A percentile compares a stretch with the other conserved stretches of the same genome.
Evolutionary conservation across 2,113 vertebrate species (phyloP).

Genomic region (Chroicocephalus ridibundus): DNA sequence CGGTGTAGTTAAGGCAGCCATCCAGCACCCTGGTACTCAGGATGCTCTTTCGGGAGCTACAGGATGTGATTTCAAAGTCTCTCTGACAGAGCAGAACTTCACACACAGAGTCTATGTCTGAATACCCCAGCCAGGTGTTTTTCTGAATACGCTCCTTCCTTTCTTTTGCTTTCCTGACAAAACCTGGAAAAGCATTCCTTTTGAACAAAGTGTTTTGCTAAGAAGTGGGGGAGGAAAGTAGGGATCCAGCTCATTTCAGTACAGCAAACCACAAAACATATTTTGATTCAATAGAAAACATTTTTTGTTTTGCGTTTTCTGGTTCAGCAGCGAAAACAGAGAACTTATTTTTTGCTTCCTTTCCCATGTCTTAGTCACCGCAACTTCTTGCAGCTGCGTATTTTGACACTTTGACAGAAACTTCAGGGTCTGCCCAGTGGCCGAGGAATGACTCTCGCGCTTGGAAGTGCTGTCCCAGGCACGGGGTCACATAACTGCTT

Average conservation of each 20-base stretch:
- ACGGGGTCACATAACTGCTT: not conserved
- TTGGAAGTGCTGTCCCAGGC: not conserved
- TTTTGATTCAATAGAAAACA: not conserved
- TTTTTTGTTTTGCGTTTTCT: not conserved
- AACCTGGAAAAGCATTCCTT: not conserved
- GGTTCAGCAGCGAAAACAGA: not conserved
- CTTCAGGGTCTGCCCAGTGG: not conserved
- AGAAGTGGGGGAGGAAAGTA: not conserved
- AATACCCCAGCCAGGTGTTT: not conserved
- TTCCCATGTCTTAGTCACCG: not conserved
- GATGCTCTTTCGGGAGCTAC: not conserved
- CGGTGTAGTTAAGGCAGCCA: not conserved
- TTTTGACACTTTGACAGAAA: constrained; percentile 40
- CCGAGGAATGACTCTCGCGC: not conserved
- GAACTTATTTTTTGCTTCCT: not conserved
- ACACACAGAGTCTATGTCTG: no score
- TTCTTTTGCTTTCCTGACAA: not conserved
- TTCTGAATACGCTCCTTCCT: not conserved
- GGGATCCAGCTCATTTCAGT: not conserved
- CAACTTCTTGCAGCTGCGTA: constrained; percentile 3
- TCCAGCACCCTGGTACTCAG: not conserved
- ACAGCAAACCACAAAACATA: not conserved
- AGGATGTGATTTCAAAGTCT: not conserved
- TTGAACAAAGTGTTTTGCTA: not conserved
- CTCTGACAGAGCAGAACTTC: not conserved